Conservation (phyloP, 2,113 vertebrate species). For the Menura novaehollandiae region DNA sequence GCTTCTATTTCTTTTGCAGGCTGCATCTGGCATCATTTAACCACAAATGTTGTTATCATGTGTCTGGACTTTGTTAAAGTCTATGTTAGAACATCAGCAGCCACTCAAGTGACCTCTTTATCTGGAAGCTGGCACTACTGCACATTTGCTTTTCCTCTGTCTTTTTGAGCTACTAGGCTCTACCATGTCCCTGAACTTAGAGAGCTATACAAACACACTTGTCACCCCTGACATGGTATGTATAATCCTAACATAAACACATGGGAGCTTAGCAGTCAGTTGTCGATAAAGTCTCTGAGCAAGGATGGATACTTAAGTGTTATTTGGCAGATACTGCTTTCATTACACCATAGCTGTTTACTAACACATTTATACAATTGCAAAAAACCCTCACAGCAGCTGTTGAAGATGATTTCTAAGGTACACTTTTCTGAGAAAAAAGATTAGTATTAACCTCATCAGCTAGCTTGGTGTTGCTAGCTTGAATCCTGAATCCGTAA, state of each 20-base stretch:
- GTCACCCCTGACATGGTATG: neutral
- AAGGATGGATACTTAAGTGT: neutral
- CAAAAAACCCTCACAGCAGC: neutral
- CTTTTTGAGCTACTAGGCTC: neutral
- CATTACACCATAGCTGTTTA: neutral
- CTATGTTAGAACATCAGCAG: neutral
- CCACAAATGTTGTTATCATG: neutral
- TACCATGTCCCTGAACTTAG: neutral
- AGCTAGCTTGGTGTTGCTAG: neutral
- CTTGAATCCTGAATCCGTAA: neutral
- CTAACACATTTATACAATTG: neutral
- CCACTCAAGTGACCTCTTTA: neutral
- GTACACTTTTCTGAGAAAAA: neutral
- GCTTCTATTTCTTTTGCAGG: neutral
- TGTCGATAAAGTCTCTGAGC: neutral
- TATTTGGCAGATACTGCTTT: neutral
- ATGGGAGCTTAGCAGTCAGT: neutral
- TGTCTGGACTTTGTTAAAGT: neutral
- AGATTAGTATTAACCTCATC: neutral
- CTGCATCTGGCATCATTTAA: neutral
- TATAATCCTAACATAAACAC: neutral
- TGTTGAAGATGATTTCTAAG: neutral
- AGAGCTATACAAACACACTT: neutral
- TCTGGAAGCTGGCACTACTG: neutral
- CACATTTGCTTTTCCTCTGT: neutral